Evolutionary conservation across 2,888 invertebrate species (phyloP).

Genomic region (Pyrgus malvae): DNA sequence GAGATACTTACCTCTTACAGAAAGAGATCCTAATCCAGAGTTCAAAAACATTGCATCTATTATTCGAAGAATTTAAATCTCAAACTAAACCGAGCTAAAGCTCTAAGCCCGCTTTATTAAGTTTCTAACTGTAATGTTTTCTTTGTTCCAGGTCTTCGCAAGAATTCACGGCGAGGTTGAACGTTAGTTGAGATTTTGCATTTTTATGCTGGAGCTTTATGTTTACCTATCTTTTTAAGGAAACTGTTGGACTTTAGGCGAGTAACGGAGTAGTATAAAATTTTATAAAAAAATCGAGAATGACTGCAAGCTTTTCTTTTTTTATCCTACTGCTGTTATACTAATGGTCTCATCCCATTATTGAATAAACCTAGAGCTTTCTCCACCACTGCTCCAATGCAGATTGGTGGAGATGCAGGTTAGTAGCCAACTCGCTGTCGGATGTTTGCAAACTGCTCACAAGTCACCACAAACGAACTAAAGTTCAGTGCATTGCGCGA

Average conservation of each 20-base stretch:
- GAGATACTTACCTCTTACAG: too few species aligned
- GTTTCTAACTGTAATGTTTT: conserved; percentile 21
- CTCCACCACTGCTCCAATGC: too few species aligned
- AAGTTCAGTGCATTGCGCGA: too few species aligned
- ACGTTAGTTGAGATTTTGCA: conserved; percentile 20
- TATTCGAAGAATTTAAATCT: background rate
- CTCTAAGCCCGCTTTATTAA: conserved; percentile 17
- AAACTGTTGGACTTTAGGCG: background rate
- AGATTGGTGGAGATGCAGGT: too few species aligned
- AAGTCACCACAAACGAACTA: too few species aligned
- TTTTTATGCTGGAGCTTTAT: conserved; percentile 11
- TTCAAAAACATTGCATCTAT: background rate
- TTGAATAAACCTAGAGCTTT: too few species aligned
- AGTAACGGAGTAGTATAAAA: background rate
- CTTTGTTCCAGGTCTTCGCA: conserved; percentile 20
- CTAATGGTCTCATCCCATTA: too few species aligned
- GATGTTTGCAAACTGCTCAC: too few species aligned
- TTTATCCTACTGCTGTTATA: too few species aligned
- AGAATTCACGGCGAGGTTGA: conserved; percentile 16
- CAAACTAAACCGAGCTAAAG: background rate
- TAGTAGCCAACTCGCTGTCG: too few species aligned
- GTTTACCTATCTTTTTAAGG: conserved; percentile 3
- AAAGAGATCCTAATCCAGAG: background rate
- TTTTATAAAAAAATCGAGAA: background rate
- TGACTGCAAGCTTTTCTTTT: too few species aligned